These are phyloP conservation scores for Ochotona curzoniae DNA, from an alignment of 2,113 vertebrate species.

Conservation along the genomic window DNA sequence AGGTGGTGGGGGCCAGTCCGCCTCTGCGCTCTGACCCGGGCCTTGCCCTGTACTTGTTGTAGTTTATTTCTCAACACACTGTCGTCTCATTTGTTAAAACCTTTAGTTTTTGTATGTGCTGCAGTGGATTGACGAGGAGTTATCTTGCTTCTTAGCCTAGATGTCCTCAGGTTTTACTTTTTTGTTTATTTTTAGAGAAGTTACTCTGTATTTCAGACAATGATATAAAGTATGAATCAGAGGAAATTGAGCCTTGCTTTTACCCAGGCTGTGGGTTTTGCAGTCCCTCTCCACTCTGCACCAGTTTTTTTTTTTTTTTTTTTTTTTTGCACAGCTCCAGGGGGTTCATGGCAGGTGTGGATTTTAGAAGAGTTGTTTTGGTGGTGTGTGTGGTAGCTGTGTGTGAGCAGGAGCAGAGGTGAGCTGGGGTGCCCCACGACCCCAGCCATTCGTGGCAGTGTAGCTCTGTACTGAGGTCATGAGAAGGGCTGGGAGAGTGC, in stretches of 20 bases:
- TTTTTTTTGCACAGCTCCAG: neutral
- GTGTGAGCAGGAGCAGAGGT: neutral
- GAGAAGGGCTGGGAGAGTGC: neutral
- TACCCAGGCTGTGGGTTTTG: neutral
- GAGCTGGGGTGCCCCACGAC: neutral
- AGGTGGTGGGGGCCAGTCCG: neutral
- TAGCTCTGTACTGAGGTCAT: accelerated
- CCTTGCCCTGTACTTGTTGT: neutral
- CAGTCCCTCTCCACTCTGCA: neutral
- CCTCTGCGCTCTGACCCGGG: no score
- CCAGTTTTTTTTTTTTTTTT: neutral
- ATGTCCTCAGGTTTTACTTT: neutral
- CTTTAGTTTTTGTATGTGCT: neutral
- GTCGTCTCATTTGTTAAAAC: neutral
- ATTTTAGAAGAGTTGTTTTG: neutral
- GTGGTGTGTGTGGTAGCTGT: neutral
- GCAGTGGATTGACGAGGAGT: neutral
- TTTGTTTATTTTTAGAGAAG: neutral
- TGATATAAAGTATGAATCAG: no score
- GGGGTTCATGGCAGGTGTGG: neutral
- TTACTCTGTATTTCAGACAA: no score
- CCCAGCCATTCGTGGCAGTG: accelerated
- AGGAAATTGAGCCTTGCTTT: neutral
- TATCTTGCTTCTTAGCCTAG: neutral
- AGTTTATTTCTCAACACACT: neutral